phyloP scores from a whole-genome alignment of 2,113 vertebrate species.

The Charina bottae region DNA sequence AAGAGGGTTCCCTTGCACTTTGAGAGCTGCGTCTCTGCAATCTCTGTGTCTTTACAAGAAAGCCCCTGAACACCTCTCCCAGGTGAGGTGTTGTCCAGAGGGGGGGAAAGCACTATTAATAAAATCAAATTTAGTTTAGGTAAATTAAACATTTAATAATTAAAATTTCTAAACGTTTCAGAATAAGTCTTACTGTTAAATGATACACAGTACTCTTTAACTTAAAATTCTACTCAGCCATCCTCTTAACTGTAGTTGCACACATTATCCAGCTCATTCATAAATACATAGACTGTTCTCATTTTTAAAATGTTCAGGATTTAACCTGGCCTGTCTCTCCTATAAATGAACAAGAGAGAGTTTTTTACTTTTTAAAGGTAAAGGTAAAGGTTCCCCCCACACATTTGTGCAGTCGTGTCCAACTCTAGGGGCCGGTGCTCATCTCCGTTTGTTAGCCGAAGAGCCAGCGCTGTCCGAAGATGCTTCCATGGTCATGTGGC shows the following conservation, averaged over 20 bases:
- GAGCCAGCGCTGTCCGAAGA: too few relatives aligned
- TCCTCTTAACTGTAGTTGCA: background rate
- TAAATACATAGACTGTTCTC: background rate
- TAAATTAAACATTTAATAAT: background rate
- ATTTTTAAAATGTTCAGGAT: background rate
- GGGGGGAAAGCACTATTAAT: background rate
- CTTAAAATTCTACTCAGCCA: background rate
- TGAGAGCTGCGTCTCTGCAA: background rate
- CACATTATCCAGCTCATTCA: background rate
- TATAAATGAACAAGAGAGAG: background rate
- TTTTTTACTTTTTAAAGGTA: background rate
- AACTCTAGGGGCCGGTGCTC: too few relatives aligned
- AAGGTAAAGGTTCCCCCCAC: too few relatives aligned
- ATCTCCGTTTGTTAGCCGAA: too few relatives aligned
- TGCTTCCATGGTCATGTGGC: too few relatives aligned
- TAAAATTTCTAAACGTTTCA: background rate
- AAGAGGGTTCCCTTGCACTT: background rate
- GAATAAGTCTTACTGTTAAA: background rate
- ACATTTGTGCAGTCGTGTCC: too few relatives aligned
- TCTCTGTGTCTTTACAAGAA: background rate
- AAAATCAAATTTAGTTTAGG: background rate
- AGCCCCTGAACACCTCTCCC: too few relatives aligned
- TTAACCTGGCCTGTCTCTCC: background rate
- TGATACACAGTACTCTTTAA: too few relatives aligned
- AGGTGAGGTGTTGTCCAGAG: background rate